Evolutionary conservation across 2,797 vertebrate genomes (phyloP).

Genomic region (Carduelis carduelis): DNA sequence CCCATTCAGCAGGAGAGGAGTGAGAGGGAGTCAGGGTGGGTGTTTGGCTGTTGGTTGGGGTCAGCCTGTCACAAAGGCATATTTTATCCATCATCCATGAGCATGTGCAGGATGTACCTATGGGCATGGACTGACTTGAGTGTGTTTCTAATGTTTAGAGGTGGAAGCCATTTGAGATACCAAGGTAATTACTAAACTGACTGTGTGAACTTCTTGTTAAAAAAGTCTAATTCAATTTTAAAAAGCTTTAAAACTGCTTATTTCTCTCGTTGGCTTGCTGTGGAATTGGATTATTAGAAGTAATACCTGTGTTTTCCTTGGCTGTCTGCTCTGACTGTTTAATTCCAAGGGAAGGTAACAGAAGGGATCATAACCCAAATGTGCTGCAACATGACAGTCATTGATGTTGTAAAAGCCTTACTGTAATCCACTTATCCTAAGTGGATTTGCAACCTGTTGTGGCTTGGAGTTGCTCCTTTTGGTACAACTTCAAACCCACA

Average conservation of each 20-base stretch:
- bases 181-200: not conserved
- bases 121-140: not conserved
- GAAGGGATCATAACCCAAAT: not conserved
- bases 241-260: not conserved
- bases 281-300: slow-evolving; percentile 11
- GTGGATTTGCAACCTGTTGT: slow-evolving; percentile 4
- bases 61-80: not conserved
- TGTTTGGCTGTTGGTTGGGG: not conserved
- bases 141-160: not conserved
- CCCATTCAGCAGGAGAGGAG: not conserved
- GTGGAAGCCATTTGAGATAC: not conserved
- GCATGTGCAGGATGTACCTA: not conserved
- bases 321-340: not conserved
- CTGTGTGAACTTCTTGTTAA: not conserved
- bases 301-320: not conserved
- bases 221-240: not conserved
- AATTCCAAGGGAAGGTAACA: not conserved
- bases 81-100: not conserved
- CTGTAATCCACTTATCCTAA: slow-evolving; percentile 5
- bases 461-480: not conserved
- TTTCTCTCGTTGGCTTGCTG: not conserved
- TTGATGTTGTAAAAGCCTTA: not conserved
- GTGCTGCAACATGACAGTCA: not conserved
- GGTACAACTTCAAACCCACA: not conserved
- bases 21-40: not conserved